These are phyloP conservation scores for Troides oblongomaculatus DNA, from an alignment of 2,888 invertebrate species.

Conservation along the genomic window DNA sequence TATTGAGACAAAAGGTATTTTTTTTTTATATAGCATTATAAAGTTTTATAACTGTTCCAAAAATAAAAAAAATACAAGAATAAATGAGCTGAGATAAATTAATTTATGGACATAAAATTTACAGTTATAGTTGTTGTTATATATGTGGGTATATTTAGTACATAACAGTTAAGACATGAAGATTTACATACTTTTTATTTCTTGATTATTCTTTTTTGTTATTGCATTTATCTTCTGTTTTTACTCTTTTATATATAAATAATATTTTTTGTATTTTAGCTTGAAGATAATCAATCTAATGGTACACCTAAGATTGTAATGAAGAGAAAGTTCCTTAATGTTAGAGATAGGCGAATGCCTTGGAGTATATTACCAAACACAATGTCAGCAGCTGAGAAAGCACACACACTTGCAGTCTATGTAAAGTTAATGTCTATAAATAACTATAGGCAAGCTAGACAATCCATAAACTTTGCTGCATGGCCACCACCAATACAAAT, in stretches of 20 bases:
- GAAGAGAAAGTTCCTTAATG: slow-evolving; percentile 65
- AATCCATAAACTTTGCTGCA: slow-evolving; percentile 55
- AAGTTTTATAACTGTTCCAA: too few species aligned
- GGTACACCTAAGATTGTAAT: slow-evolving; percentile 48
- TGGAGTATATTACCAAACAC: slow-evolving; percentile 66
- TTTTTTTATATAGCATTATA: not conserved
- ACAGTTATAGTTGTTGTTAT: too few species aligned
- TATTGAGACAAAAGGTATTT: slow-evolving; percentile 47
- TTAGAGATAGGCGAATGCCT: slow-evolving; percentile 69
- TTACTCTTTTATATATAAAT: not conserved
- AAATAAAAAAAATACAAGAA: too few species aligned
- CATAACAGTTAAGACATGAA: too few species aligned
- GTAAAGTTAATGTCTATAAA: slow-evolving; percentile 71
- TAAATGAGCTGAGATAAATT: too few species aligned
- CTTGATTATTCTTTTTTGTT: too few species aligned
- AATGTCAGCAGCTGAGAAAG: slow-evolving; percentile 64
- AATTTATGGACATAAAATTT: too few species aligned
- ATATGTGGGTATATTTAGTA: too few species aligned
- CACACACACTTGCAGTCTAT: slow-evolving; percentile 65
- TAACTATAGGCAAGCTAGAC: slow-evolving; percentile 64
- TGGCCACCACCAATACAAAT: slow-evolving; percentile 73
- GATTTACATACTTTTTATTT: too few species aligned
- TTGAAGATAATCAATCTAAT: slow-evolving; percentile 38
- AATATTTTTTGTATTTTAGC: slow-evolving; percentile 36
- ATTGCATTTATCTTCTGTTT: not conserved